Evolutionary conservation across 2,113 vertebrate species (phyloP), one percentile per base, ranked within the genome.

Genomic region (Bucco capensis): DNA sequence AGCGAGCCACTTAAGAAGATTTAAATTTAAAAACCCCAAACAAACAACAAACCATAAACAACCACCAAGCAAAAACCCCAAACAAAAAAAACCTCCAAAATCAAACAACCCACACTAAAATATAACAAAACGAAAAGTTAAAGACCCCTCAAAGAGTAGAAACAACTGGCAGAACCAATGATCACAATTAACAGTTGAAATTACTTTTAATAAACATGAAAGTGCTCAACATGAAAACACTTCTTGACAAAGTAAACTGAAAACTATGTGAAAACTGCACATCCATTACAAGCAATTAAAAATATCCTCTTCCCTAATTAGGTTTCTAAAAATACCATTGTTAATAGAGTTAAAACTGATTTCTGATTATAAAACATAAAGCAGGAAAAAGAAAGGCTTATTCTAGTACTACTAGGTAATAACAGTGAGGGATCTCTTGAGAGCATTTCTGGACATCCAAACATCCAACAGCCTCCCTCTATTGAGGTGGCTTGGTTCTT

Each of bases 361-460:
- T 50, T 66, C 46, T 46, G 35, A 50, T 69, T 60, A 72, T 33
- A 50, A 73, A 70, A 56, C 4, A 3, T 6, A 62, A 27, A 31
- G 22, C n/a, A 60, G 69, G 38, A 88, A 76, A 24, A 76, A 75
- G 35, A 76, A 73, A 49, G 31, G 37, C 18, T n/a, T 72, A 11
- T 58, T 58, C 42, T 62, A 46, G 58, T 47, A 62, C 42, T 30
- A 15, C 30, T 66, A n/a, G n/a, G 37, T 30, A 51, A 14, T 37
- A 91, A 71, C 9, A 77, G 56, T 0, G 0, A 30, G 9, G 35
- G 58, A 85, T 65, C 33, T 64, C 62, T 56, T 2, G 0, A 17
- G 49, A 44, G 66, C 49, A n/a, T 12, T 57, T 74, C 24, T 58
- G 60, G 0, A 47, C 37, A 60, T 16, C 42, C 49, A 81, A 54